Conservation (phyloP, 2,113 vertebrate genomes). For the Puffinus mauretanicus region DNA sequence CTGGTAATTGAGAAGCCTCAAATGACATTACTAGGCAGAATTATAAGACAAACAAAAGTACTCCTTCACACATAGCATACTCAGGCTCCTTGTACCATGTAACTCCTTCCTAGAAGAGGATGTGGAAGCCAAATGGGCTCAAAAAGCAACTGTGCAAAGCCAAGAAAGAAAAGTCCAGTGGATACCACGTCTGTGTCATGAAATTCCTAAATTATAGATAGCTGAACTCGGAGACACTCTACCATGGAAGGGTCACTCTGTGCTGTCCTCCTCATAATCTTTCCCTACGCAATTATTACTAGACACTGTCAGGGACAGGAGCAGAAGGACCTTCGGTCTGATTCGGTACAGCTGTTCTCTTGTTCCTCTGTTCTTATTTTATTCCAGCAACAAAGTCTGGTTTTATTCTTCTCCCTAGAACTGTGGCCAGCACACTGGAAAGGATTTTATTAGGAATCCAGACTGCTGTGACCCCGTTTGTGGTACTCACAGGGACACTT, state of each 20-base stretch:
- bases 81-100: fast-evolving
- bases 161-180: not conserved
- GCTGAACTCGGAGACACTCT: not conserved
- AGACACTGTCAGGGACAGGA: constrained; percentile 7
- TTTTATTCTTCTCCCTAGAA: constrained; percentile 37
- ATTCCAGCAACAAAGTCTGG: constrained; percentile 35
- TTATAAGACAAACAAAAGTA: not conserved
- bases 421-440: not conserved
- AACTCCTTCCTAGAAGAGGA: not conserved
- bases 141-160: not conserved
- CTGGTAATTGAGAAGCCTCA: not conserved
- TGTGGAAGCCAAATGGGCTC: not conserved
- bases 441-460: constrained; percentile 30
- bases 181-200: not conserved
- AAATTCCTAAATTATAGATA: constrained; percentile 15
- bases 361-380: constrained; percentile 44
- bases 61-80: fast-evolving
- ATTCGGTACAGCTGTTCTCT: constrained; percentile 21
- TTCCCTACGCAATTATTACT: not conserved
- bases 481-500: not conserved
- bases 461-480: not conserved
- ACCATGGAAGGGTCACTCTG: not conserved
- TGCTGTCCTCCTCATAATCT: not conserved
- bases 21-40: not conserved
- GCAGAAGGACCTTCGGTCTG: constrained; percentile 34